Evolutionary conservation across 1,140 invertebrate species (phyloP).

Genomic region (Drosophila mauritiana): DNA sequence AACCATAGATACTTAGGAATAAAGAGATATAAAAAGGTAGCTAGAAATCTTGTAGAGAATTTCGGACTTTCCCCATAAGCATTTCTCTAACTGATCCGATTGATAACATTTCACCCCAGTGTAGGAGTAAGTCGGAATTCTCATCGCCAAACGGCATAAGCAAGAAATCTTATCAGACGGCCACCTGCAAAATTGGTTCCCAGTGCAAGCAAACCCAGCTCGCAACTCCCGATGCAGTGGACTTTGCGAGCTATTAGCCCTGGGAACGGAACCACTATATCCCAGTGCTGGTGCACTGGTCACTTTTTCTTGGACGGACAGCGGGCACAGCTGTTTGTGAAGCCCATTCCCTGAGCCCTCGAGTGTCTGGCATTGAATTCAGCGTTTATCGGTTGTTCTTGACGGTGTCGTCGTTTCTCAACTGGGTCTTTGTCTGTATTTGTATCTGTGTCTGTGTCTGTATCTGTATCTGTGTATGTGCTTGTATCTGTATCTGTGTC

Average conservation of each 20-base stretch:
- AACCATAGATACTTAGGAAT: too few species aligned
- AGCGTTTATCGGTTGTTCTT: conserved; percentile 33
- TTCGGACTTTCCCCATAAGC: too few species aligned
- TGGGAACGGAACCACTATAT: neutral
- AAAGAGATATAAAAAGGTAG: too few species aligned
- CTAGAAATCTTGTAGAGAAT: too few species aligned
- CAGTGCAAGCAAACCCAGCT: conserved; percentile 60
- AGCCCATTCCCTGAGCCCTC: conserved; percentile 6
- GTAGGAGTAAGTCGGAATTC: conserved; percentile 9
- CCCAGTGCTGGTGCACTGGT: neutral
- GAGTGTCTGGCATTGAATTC: conserved; percentile 48
- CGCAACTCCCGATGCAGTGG: conserved; percentile 15
- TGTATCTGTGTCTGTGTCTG: neutral
- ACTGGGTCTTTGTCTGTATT: neutral
- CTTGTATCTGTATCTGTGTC: neutral
- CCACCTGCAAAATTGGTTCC: conserved; percentile 56
- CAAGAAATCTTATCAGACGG: conserved; percentile 66
- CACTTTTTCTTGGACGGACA: conserved; percentile 15
- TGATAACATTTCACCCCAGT: neutral
- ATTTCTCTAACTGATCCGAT: too few species aligned
- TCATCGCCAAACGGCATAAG: conserved; percentile 33
- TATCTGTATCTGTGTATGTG: neutral
- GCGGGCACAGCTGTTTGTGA: conserved; percentile 1
- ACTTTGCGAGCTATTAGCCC: conserved; percentile 4
- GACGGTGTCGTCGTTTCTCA: conserved; percentile 15